Evolutionary conservation across 2,888 invertebrate genomes (phyloP), one percentile per base, ranked within the genome.

Genomic region (Cantharis nigra): DNA sequence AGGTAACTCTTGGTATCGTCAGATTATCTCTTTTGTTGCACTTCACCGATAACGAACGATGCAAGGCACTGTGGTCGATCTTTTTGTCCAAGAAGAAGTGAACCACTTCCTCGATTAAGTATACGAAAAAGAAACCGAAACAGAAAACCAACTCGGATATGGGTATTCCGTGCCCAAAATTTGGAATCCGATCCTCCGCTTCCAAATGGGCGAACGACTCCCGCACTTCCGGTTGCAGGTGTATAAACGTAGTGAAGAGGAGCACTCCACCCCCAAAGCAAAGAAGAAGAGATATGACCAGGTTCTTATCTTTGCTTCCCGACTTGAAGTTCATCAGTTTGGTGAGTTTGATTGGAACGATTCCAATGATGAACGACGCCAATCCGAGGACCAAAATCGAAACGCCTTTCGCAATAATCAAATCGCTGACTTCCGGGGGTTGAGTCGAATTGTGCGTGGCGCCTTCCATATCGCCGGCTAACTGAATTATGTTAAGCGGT

Each of bases 261-360:
- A 93, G 87, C 9, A 93, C 93, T 14, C 93, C 93, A 23, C 93
- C 93, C 14, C 93, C 93, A 85, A 92, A 92, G 84, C 92, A 92
- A 70, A 93, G 87, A 72, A 92, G 85, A 80, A 92, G 85, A 3
- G 92, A 92, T 63, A 92, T 90, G 79, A 90, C 83, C 13, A 91
- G 86, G 83, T 90, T 90, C 84, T 91, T 88, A 78, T 87, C 87
- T 30, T 86, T 87, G 72, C 86, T 84, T 62, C 84, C 84, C 14
- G 86, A 83, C 80, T 86, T 85, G 64, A 88, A 82, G 70, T 86
- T 86, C 49, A 87, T 83, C 10, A 86, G 78, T 82, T 87, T 87
- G 16, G 86, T 84, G 71, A 88, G 80, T 83, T 86, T 87, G 18
- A 88, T 82, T 18, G 93, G 93, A 49, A 92, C 83, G 76, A 92